A percentile compares a stretch with the other conserved stretches of the same genome.
phyloP scores from a whole-genome alignment of 2,113 vertebrate species.

The Saccopteryx leptura region DNA sequence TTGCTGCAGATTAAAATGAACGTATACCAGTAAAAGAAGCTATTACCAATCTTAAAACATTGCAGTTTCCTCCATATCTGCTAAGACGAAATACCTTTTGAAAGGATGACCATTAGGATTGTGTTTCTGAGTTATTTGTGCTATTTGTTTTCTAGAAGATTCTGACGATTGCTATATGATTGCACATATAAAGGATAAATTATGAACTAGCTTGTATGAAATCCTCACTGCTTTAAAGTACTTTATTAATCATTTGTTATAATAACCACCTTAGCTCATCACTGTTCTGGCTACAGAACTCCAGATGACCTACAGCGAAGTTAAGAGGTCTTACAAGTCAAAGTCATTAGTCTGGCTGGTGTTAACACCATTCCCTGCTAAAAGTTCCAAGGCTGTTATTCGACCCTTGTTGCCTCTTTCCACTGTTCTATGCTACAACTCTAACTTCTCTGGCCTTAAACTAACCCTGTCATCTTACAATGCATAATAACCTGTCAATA shows the following conservation, averaged over 20 bases:
- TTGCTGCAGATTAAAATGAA: slow-evolving; percentile 24
- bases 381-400: slow-evolving; percentile 10
- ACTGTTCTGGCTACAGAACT: slow-evolving; percentile 35
- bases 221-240: slow-evolving; percentile 14
- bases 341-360: neutral
- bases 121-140: slow-evolving; percentile 47
- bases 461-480: neutral
- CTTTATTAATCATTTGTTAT: slow-evolving; percentile 41
- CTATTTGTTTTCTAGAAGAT: slow-evolving; percentile 4
- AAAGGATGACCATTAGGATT: neutral
- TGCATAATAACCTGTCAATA: neutral
- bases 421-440: neutral
- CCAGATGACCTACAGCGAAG: slow-evolving; percentile 28
- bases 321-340: neutral
- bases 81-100: neutral
- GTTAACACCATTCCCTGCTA: neutral
- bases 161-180: slow-evolving; percentile 14
- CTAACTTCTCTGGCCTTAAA: neutral
- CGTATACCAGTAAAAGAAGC: neutral
- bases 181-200: neutral
- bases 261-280: slow-evolving; percentile 37
- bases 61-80: slow-evolving; percentile 48
- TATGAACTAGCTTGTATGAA: neutral
- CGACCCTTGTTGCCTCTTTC: neutral
- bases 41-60: slow-evolving; percentile 35